Evolutionary conservation across 1,140 invertebrate species (phyloP).

Genomic region (Halyomorpha halys): DNA sequence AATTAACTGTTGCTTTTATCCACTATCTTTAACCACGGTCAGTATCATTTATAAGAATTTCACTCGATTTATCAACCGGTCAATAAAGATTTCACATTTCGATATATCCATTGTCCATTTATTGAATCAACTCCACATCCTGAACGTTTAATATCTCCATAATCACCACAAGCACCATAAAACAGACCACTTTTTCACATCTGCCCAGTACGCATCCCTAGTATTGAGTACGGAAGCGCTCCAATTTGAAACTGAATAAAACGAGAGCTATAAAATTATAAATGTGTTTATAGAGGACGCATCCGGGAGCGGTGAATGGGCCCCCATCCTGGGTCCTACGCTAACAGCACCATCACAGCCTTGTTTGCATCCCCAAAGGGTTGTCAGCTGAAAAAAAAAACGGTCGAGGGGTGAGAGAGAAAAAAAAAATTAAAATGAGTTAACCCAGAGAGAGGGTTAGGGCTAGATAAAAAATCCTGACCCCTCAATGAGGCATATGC

Average conservation of each 20-base stretch:
- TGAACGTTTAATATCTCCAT: neutral
- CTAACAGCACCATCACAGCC: conserved; percentile 3
- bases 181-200: neutral
- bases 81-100: too few relatives aligned
- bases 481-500: neutral
- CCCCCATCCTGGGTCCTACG: neutral
- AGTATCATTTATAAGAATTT: too few relatives aligned
- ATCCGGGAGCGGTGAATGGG: conserved; percentile 3
- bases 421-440: conserved; percentile 9
- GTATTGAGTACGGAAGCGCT: conserved; percentile 1
- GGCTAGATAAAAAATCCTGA: neutral
- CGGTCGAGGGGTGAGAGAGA: neutral
- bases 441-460: neutral
- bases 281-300: conserved; percentile 7
- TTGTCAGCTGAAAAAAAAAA: conserved; percentile 3
- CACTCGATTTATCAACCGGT: too few relatives aligned
- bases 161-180: neutral
- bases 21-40: too few relatives aligned
- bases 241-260: conserved; percentile 9
- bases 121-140: too few relatives aligned
- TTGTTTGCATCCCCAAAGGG: conserved; percentile 10
- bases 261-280: conserved; percentile 11
- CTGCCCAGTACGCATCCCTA: neutral
- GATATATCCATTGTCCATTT: too few relatives aligned
- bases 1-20: too few relatives aligned